These are phyloP conservation scores for Polylopha cassiicola DNA, from an alignment of 2,888 invertebrate species.

Conservation along the genomic window DNA sequence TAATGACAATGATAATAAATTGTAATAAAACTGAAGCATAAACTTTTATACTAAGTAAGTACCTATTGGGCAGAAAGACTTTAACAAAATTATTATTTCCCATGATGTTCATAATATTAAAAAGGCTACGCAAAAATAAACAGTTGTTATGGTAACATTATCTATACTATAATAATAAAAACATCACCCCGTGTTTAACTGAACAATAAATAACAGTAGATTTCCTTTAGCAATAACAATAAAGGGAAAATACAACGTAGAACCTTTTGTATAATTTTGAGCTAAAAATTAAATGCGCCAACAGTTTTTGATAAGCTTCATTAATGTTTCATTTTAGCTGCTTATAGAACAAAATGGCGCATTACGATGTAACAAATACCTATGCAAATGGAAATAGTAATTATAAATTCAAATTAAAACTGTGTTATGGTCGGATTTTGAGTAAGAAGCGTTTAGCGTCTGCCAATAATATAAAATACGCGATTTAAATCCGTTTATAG, in stretches of 20 bases:
- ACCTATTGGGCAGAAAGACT: too few relatives aligned
- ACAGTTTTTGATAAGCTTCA: constrained; percentile 19
- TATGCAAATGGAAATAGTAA: constrained; percentile 48
- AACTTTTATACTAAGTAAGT: too few relatives aligned
- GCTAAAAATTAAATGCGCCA: constrained; percentile 19
- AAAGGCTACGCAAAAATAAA: too few relatives aligned
- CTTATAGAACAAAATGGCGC: constrained; percentile 27
- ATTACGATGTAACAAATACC: constrained; percentile 41
- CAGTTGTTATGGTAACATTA: too few relatives aligned
- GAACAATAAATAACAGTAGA: too few relatives aligned
- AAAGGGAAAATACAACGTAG: not conserved
- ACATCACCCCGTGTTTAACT: not conserved
- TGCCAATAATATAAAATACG: too few relatives aligned
- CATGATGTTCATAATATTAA: too few relatives aligned
- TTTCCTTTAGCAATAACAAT: too few relatives aligned
- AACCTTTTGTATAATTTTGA: constrained; percentile 16
- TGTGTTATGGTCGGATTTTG: constrained; percentile 22
- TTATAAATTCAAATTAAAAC: constrained; percentile 52
- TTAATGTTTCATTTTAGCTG: constrained; percentile 7
- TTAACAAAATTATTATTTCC: not conserved
- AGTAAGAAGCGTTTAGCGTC: constrained; percentile 11
- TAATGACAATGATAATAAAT: too few relatives aligned
- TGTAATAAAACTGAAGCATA: too few relatives aligned
- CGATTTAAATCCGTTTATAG: not conserved
- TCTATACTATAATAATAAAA: not conserved